A percentile compares a stretch with the other conserved stretches of the same genome.
Evolutionary conservation across 1,140 invertebrate genomes (phyloP).

Genomic region (Caenorhabditis brenneri): DNA sequence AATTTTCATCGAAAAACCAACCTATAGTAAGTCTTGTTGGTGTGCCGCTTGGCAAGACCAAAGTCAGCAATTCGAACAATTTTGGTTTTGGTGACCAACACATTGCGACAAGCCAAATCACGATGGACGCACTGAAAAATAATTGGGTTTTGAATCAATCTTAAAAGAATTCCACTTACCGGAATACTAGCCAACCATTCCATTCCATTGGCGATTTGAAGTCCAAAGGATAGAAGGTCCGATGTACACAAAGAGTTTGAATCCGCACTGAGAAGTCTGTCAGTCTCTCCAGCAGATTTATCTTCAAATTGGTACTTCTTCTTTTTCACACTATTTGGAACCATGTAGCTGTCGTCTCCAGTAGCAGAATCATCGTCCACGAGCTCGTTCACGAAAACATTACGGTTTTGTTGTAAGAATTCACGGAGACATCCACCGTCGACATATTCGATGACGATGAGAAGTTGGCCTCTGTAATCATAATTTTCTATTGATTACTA

Average conservation of each 20-base stretch:
- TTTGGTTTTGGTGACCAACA: constrained; percentile 47
- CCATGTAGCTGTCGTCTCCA: background rate
- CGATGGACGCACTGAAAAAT: constrained; percentile 56
- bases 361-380: background rate
- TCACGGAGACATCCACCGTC: constrained; percentile 39
- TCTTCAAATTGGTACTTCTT: constrained; percentile 41
- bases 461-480: constrained; percentile 45
- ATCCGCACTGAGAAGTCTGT: background rate
- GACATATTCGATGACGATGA: constrained; percentile 38
- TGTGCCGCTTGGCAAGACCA: constrained; percentile 47
- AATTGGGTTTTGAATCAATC: no score
- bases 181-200: constrained; percentile 23
- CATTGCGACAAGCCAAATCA: constrained; percentile 54
- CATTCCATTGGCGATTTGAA: constrained; percentile 53
- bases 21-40: constrained; percentile 51
- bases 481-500: background rate
- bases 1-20: background rate
- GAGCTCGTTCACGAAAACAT: constrained; percentile 40
- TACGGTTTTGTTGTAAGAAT: background rate
- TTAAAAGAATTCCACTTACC: no score
- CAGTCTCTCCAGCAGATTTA: background rate
- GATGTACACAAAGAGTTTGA: background rate
- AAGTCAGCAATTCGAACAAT: constrained; percentile 52
- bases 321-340: constrained; percentile 2
- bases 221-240: constrained; percentile 45